Evolutionary conservation across 2,797 vertebrate genomes (phyloP).

Genomic region (Amphiprion clarkii): DNA sequence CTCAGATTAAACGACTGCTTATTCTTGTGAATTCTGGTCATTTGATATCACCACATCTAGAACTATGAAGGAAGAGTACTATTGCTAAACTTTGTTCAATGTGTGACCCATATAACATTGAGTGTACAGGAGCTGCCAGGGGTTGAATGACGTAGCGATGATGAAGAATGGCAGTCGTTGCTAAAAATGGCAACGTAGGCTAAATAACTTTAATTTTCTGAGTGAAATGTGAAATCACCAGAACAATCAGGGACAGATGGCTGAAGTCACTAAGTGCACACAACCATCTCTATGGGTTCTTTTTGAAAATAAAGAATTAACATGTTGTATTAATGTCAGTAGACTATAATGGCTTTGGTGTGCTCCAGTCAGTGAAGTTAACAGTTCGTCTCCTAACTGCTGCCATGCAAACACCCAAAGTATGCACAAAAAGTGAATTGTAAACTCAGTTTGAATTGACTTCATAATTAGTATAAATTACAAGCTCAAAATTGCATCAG

Average conservation of each 20-base stretch:
- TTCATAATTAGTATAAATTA: neutral
- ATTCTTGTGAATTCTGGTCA: neutral
- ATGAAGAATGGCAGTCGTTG: neutral
- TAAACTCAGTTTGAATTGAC: neutral
- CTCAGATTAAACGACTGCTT: neutral
- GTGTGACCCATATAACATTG: neutral
- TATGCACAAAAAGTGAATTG: neutral
- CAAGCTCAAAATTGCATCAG: neutral
- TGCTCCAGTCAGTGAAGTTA: neutral
- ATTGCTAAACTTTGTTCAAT: neutral
- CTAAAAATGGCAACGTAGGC: too few species aligned
- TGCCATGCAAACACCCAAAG: neutral
- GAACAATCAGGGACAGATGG: neutral
- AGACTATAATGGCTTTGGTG: neutral
- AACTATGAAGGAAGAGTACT: neutral
- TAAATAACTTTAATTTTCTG: too few species aligned
- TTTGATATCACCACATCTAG: constrained; percentile 3
- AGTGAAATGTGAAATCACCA: neutral
- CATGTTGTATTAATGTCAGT: neutral
- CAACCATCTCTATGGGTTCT: neutral
- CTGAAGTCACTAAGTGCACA: neutral
- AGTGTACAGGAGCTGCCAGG: neutral
- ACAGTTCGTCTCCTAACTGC: constrained; percentile 2
- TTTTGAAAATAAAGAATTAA: neutral
- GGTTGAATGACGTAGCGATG: neutral